Percentiles rank a stretch among this genome's conserved stretches.
These are phyloP conservation scores for Iphiclides podalirius DNA, from an alignment of 2,888 invertebrate species.

Conservation along the genomic window DNA sequence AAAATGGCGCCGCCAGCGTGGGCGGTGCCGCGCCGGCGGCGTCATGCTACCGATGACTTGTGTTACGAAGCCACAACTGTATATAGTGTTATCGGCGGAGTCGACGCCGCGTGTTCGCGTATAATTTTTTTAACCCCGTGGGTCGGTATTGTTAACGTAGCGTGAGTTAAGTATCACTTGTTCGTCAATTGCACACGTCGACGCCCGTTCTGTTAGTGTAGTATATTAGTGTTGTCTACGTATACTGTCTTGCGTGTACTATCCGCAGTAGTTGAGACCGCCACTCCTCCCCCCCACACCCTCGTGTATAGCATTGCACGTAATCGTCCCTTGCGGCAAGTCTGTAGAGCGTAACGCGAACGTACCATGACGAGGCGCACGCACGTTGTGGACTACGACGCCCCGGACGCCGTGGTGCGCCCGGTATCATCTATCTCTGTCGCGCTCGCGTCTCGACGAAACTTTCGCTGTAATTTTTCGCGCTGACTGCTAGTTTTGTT, in stretches of 20 bases:
- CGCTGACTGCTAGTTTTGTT: not conserved
- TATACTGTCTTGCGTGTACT: slow-evolving; percentile 41
- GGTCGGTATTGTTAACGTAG: slow-evolving; percentile 74
- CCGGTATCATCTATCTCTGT: too few relatives aligned
- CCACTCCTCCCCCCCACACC: slow-evolving; percentile 31
- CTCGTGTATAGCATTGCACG: slow-evolving; percentile 25
- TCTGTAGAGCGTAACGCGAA: slow-evolving; percentile 28
- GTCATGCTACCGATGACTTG: slow-evolving; percentile 31
- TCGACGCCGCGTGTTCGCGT: slow-evolving; percentile 49
- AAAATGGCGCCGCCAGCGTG: slow-evolving; percentile 45
- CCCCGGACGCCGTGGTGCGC: too few relatives aligned
- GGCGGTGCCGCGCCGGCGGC: slow-evolving; percentile 37
- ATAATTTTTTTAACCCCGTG: slow-evolving; percentile 58
- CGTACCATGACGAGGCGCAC: not conserved
- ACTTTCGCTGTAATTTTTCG: not conserved
- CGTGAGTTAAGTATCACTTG: slow-evolving; percentile 74
- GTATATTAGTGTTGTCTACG: slow-evolving; percentile 49
- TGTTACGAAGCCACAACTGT: slow-evolving; percentile 42
- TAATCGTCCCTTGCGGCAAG: slow-evolving; percentile 31
- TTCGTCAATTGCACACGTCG: slow-evolving; percentile 78
- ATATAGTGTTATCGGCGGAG: slow-evolving; percentile 59
- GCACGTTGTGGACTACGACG: too few relatives aligned
- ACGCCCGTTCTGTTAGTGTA: slow-evolving; percentile 69
- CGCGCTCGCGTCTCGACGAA: too few relatives aligned
- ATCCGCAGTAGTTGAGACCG: slow-evolving; percentile 30